Percentiles rank a stretch among this genome's conserved stretches.
Evolutionary conservation across 2,888 invertebrate species (phyloP).

Genomic region (Tachina fera): DNA sequence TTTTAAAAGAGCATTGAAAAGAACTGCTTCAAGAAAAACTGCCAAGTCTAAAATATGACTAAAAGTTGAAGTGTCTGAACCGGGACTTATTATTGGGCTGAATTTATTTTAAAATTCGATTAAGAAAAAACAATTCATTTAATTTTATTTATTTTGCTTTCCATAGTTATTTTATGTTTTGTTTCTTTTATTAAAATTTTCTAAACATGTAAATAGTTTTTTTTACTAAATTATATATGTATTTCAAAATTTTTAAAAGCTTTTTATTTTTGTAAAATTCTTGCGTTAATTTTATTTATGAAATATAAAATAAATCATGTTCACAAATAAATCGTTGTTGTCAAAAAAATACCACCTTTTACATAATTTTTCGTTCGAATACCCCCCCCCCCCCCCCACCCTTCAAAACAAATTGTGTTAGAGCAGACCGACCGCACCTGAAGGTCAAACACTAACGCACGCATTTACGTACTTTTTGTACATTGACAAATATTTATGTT

Average conservation of each 20-base stretch:
- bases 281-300: not conserved
- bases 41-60: too few species aligned
- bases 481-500: slow-evolving; percentile 16
- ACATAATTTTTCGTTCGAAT: not conserved
- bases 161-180: not conserved
- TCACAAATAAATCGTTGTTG: slow-evolving; percentile 5
- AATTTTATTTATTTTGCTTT: not conserved
- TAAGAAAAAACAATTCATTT: too few species aligned
- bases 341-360: not conserved
- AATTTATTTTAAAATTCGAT: too few species aligned
- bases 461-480: not conserved
- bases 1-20: too few species aligned
- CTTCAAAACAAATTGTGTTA: not conserved
- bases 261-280: not conserved
- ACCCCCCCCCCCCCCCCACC: not conserved
- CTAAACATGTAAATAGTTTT: not conserved
- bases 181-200: not conserved
- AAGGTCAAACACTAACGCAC: slow-evolving; percentile 33
- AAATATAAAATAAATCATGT: slow-evolving; percentile 2
- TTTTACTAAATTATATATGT: not conserved
- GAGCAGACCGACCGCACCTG: not conserved
- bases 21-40: too few species aligned
- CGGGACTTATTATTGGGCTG: too few species aligned
- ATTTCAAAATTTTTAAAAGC: not conserved
- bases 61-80: too few species aligned